These are phyloP conservation scores for Philopedon plagiatum DNA, from an alignment of 2,888 invertebrate species.

Conservation along the genomic window DNA sequence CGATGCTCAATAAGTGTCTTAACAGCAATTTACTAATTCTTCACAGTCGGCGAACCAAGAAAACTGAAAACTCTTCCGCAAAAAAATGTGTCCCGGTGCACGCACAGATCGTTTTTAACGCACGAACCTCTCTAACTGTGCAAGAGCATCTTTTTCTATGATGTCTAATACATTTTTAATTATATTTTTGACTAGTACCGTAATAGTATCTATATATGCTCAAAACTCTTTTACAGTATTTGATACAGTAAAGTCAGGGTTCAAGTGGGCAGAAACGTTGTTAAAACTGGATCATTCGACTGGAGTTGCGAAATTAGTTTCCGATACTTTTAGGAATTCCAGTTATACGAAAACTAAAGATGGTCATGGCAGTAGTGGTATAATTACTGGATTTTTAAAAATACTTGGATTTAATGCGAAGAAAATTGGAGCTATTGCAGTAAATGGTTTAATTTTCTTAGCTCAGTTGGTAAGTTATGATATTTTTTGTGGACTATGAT, in stretches of 20 bases:
- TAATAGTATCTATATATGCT: background rate
- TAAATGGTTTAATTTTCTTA: constrained; percentile 86
- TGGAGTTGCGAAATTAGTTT: constrained; percentile 76
- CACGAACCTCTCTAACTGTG: background rate
- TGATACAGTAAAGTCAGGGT: constrained; percentile 60
- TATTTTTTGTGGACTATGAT: no score
- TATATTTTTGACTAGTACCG: background rate
- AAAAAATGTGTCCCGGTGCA: background rate
- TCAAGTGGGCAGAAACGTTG: constrained; percentile 70
- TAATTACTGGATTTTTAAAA: constrained; percentile 72
- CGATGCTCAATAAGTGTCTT: background rate
- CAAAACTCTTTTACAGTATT: constrained; percentile 8
- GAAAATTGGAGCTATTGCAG: constrained; percentile 84
- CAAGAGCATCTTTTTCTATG: background rate
- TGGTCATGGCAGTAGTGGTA: background rate
- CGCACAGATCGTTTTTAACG: background rate
- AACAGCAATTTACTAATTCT: constrained; percentile 12
- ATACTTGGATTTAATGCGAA: constrained; percentile 83
- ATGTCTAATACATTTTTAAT: background rate
- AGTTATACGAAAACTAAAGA: background rate
- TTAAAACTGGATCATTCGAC: constrained; percentile 70
- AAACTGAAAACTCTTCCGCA: constrained; percentile 1
- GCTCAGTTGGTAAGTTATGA: constrained; percentile 82
- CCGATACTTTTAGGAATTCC: constrained; percentile 70
- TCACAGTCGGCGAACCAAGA: constrained; percentile 15